A percentile compares a stretch with the other conserved stretches of the same genome.
Conservation (phyloP, 2,888 invertebrate genomes). For the Mesorhabditis belari region DNA sequence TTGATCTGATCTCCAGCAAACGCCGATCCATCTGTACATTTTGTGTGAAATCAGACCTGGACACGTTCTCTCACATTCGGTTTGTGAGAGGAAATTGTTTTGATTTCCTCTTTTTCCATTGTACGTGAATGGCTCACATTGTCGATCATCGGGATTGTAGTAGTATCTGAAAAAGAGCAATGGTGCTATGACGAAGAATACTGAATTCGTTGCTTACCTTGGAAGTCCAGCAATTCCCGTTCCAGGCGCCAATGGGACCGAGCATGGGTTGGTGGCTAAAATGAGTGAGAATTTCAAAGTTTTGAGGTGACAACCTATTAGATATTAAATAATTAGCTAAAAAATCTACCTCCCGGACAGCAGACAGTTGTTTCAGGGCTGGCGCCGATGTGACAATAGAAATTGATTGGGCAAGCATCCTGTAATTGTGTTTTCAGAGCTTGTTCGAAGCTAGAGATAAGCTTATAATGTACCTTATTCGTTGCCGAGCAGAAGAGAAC, state of each 20-base stretch:
- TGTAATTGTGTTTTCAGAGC: background rate
- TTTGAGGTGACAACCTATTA: background rate
- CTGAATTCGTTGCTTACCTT: background rate
- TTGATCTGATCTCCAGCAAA: too few species aligned
- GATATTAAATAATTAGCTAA: background rate
- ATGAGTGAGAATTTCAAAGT: background rate
- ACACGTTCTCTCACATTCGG: conserved; percentile 50
- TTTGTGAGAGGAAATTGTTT: conserved; percentile 48
- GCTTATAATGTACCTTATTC: conserved; percentile 26
- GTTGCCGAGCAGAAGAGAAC: conserved; percentile 50
- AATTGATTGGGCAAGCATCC: conserved; percentile 45
- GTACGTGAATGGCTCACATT: conserved; percentile 52
- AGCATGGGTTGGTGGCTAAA: conserved; percentile 52
- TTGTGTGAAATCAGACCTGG: too few species aligned
- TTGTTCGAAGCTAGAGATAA: background rate
- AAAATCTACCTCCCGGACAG: conserved; percentile 35
- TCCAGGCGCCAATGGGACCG: conserved; percentile 52
- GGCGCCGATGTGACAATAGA: conserved; percentile 51
- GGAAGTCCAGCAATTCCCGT: conserved; percentile 45
- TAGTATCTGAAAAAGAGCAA: conserved; percentile 39
- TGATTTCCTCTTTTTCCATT: conserved; percentile 50
- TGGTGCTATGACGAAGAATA: background rate
- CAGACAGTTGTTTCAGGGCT: conserved; percentile 50
- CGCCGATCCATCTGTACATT: too few species aligned
- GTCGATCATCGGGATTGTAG: conserved; percentile 51